Evolutionary conservation across 2,888 invertebrate genomes (phyloP).

Genomic region (Macrophya annulata): DNA sequence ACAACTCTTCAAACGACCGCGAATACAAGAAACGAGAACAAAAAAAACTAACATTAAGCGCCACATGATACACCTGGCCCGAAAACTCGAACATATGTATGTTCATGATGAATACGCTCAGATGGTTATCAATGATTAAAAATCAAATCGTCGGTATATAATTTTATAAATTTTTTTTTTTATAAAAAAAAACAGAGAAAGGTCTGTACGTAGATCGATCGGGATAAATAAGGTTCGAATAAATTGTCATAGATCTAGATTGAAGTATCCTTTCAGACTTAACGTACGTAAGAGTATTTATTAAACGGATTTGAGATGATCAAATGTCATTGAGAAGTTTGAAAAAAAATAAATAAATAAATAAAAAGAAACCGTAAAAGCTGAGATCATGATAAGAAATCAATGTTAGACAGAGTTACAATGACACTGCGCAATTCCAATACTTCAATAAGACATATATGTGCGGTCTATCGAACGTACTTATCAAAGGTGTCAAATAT

Average conservation of each 20-base stretch:
- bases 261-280: not conserved
- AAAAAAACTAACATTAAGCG: conserved; percentile 41
- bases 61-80: conserved; percentile 30
- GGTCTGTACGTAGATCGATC: no score
- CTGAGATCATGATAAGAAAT: conserved; percentile 17
- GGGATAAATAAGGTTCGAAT: no score
- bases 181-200: no score
- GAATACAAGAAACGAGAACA: conserved; percentile 28
- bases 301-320: not conserved
- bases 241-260: not conserved
- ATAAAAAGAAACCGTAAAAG: not conserved
- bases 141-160: not conserved
- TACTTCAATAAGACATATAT: not conserved
- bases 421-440: conserved; percentile 32
- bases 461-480: not conserved
- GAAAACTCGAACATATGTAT: not conserved
- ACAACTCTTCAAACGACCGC: conserved; percentile 37
- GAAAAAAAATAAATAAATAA: no score
- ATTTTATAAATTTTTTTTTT: not conserved
- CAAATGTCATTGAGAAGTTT: not conserved
- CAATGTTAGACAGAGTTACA: not conserved
- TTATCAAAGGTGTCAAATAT: conserved; percentile 28
- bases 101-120: not conserved
- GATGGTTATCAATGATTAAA: not conserved
- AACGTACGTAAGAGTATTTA: not conserved